Percentiles rank a stretch among this genome's conserved stretches.
These are phyloP conservation scores for Helleia helle DNA, from an alignment of 2,888 invertebrate genomes.

Conservation along the genomic window DNA sequence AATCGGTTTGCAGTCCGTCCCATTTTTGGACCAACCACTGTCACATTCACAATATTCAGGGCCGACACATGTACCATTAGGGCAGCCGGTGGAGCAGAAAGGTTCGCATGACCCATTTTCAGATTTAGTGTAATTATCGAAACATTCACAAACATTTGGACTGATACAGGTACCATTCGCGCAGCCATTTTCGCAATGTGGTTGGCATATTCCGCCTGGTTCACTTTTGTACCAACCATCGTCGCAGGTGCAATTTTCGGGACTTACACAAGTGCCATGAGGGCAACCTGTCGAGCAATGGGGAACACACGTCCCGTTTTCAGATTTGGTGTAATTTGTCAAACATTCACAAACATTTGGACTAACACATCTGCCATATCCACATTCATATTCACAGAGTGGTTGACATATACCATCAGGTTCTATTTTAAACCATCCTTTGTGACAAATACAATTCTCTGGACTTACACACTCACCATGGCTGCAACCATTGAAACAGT, in stretches of 20 bases:
- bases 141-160: constrained; percentile 46
- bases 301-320: constrained; percentile 26
- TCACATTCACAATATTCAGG: constrained; percentile 27
- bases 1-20: constrained; percentile 21
- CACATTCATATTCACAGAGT: constrained; percentile 49
- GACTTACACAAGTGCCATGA: constrained; percentile 27
- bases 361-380: constrained; percentile 58
- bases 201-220: constrained; percentile 19
- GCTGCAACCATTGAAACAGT: constrained; percentile 27
- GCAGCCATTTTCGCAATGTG: constrained; percentile 28
- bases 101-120: constrained; percentile 27
- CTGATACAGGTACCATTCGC: constrained; percentile 35
- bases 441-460: constrained; percentile 24
- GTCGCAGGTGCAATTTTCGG: constrained; percentile 26
- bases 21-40: constrained; percentile 18
- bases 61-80: constrained; percentile 25
- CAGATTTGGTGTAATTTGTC: constrained; percentile 36
- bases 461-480: constrained; percentile 27
- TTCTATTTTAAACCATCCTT: constrained; percentile 16
- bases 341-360: constrained; percentile 60
- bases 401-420: constrained; percentile 29
- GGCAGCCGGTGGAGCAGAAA: constrained; percentile 27
- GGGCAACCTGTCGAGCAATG: constrained; percentile 28
- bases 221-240: constrained; percentile 18
- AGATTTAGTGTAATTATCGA: constrained; percentile 37